Base-by-base conservation (phyloP, 37 sponge, comb jelly and placozoan species). In the Agelas oroides region DNA sequence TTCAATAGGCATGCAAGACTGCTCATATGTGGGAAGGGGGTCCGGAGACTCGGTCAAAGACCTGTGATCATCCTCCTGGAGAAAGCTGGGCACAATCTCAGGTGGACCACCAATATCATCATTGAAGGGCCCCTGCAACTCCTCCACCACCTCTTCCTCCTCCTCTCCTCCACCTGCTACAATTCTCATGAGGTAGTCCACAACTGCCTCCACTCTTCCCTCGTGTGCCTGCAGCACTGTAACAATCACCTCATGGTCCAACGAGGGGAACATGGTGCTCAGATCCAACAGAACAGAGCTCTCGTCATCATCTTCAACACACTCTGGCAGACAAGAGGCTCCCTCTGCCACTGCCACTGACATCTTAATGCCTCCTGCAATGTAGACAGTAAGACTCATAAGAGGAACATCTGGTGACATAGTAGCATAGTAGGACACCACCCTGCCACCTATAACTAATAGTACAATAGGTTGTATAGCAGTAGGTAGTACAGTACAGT, bases 71-170 rank as follows among this genome's bases (percentile, higher is more conserved):
- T 63, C 67, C 8, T 67, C 71, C 14, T 20, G 35, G 14, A 63
- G 15, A 35, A 62, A 63, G 41, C 65, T 77, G 18, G 78, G 78
- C 31, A 79, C 53, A 19, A 66, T 15, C 32, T 79, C 65, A 1
- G 80, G 80, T 32, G 56, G 82, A 12, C 82, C 82, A 54, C 82
- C 82, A 15, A 81, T 81, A n/a, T 81, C 82, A 6, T 70, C 82
- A 33, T 71, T 70, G 60, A 71, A 58, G 14, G 53, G 82, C 6
- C 54, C 59, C 18, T 38, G 32, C 41, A 24, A 0, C 1, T 68
- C 56, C 0, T 81, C 27, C 20, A 59, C 54, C 24, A 56, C n/a
- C 8, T 73, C 31, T 18, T 32, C 20, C 46, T 46, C 46, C 46
- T 8, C 46, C 8, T 46, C 46, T 8, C 46, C 46, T 46, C 46